A percentile compares a stretch with the other conserved stretches of the same genome.
These are phyloP conservation scores for Acanthococcus lagerstroemiae DNA, from an alignment of 2,888 invertebrate species.

Conservation along the genomic window DNA sequence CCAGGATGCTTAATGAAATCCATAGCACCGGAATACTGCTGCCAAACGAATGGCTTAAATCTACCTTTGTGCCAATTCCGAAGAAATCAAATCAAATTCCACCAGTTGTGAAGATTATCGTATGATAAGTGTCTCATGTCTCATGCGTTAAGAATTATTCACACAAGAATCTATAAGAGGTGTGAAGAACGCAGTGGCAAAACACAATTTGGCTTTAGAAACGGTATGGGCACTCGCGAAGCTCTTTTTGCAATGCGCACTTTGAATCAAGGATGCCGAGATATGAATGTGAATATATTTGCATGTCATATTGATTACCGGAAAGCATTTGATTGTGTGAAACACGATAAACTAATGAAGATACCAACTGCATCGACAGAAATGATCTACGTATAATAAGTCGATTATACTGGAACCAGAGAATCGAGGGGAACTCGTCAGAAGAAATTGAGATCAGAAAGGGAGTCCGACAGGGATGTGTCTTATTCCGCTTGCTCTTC, in stretches of 20 bases:
- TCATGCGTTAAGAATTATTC: not conserved
- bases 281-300: too few species aligned
- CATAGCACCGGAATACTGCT: not conserved
- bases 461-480: too few species aligned
- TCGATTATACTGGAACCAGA: too few species aligned
- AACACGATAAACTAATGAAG: too few species aligned
- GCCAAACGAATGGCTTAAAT: not conserved
- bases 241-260: not conserved
- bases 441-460: too few species aligned
- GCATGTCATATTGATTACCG: too few species aligned
- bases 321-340: too few species aligned
- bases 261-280: not conserved
- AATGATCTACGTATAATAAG: too few species aligned
- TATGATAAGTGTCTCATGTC: not conserved
- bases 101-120: not conserved
- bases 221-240: not conserved
- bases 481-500: too few species aligned
- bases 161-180: not conserved
- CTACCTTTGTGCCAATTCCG: not conserved
- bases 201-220: not conserved
- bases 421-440: too few species aligned
- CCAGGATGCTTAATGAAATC: not conserved
- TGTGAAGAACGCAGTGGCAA: not conserved
- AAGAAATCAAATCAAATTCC: not conserved
- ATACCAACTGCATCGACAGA: too few species aligned